Base-by-base conservation (phyloP, 1,140 invertebrate species). In the Cotesia vestalis region DNA sequence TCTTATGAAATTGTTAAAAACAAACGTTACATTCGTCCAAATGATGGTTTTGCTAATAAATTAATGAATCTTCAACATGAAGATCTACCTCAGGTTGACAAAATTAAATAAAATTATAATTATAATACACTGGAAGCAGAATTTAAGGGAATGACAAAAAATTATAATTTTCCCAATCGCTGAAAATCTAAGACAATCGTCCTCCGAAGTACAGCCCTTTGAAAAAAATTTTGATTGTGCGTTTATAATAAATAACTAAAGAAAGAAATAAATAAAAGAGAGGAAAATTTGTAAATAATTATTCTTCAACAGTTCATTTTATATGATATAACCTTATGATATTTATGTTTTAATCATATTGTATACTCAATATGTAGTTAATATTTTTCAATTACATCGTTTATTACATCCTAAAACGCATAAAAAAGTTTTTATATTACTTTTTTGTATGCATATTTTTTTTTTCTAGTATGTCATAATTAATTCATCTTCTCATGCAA, bases 1-100 rank as follows among this genome's bases (percentile, higher is more conserved):
- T 94, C 96, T 9, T 92, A 91, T 72, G 76, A 88, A 52, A 82
- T 89, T 76, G 90, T 96, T 0, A 94, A 94, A 85, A 79, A 71
- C 35, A 88, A 88, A 72, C 86, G 94, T 60, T 90, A 89, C 77
- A 91, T 94, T 73, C 90, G 89, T 80, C 95, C 95, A 55, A 96
- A 96, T 86, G 88, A 87, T 62, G 95, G 95, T 8, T 96, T 96
- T 88, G 84, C 90, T 69, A 89, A 87, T 73, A 93, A 95, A 83
- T 83, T 94, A 20, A 83, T 84, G 75, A 73, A 34, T 17, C 78
- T 81, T 2, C 66, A 76, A 76, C 11, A 3, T 6, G 14, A 51
- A 11, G 40, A 64, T 38, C 14, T 62, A 35, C 14, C 4, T 34
- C n/a, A 20, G 14, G 4, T 27, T 35, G 4, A 12, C 34, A 4